Evolutionary conservation across 1,140 invertebrate species (phyloP), one percentile per base, ranked within the genome.

Genomic region (Drosophila melanica): DNA sequence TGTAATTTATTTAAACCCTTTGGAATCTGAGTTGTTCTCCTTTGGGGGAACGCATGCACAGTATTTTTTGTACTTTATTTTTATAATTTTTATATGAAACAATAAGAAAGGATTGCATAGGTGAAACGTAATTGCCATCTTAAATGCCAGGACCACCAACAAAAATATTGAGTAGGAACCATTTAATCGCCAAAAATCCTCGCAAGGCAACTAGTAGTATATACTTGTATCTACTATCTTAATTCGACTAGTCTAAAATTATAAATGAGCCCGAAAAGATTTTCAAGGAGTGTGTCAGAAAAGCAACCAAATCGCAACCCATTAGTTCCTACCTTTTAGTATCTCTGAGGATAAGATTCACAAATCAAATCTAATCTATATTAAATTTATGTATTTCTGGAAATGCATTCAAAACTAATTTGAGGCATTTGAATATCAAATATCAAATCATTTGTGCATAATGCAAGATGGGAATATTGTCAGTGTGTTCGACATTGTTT

Each of bases 41-140:
- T 62, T 60, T 60, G n/a, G 64, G 53, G 73, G 55, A 39, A 69
- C 66, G 57, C 76, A 65, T 72, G 67, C 78, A 75, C 81, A 86
- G 81, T 86, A 86, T 86, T 86, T 81, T 79, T 81, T 70, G 60
- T 85, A 67, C 45, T 77, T 81, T 81, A 50, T 58, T 74, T 84
- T 78, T 64, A 67, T 18, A 54, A 47, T 48, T 74, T 76, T 72
- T 60, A 37, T 57, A 48, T 14, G n/a, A 39, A 23, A 27, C 11
- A 30, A 20, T 45, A 4, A 30, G 57, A 14, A 30, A 44, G 23
- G 23, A 30, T 42, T 45, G 23, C 39, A 35, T 54, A 64, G 50
- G 48, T 54, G 39, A 48, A 58, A 54, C 14, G 64, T 50, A 14
- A 45, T 41, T 77, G 79, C 79, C 79, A 81, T 81, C 58, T 66